Evolutionary conservation across 2,113 vertebrate species (phyloP).

Genomic region (Raja brachyura): DNA sequence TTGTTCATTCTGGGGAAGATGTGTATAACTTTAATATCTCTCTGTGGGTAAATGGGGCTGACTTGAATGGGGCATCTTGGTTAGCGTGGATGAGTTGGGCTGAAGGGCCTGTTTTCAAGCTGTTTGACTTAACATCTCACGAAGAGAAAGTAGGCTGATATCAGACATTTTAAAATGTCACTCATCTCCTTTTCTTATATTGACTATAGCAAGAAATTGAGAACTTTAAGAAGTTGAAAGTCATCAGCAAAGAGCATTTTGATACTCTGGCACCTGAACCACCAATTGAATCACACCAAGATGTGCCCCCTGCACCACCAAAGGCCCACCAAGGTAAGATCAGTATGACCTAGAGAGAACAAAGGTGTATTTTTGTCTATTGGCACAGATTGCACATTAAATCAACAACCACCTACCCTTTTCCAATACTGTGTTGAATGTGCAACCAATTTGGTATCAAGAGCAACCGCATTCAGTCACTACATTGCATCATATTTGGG

Average conservation of each 20-base stretch:
- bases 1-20: neutral
- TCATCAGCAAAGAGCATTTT: constrained; percentile 81
- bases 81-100: too few relatives aligned
- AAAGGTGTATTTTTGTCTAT: neutral
- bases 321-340: constrained; percentile 51
- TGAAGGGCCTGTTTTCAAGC: too few relatives aligned
- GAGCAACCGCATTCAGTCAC: neutral
- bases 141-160: neutral
- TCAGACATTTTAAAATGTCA: neutral
- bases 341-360: neutral
- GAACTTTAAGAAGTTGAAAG: constrained; percentile 80
- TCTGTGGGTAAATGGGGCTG: too few relatives aligned
- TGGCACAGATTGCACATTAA: too few relatives aligned
- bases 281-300: constrained; percentile 59
- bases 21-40: too few relatives aligned
- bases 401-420: too few relatives aligned
- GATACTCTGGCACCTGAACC: constrained; percentile 67
- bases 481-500: neutral
- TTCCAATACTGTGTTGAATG: too few relatives aligned
- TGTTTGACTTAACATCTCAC: neutral
- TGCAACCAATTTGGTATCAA: neutral
- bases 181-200: neutral
- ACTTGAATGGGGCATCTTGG: too few relatives aligned
- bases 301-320: constrained; percentile 57
- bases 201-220: constrained; percentile 70